These are phyloP conservation scores for Lasioglossum pauxillum DNA, from an alignment of 2,888 invertebrate species.

Conservation along the genomic window DNA sequence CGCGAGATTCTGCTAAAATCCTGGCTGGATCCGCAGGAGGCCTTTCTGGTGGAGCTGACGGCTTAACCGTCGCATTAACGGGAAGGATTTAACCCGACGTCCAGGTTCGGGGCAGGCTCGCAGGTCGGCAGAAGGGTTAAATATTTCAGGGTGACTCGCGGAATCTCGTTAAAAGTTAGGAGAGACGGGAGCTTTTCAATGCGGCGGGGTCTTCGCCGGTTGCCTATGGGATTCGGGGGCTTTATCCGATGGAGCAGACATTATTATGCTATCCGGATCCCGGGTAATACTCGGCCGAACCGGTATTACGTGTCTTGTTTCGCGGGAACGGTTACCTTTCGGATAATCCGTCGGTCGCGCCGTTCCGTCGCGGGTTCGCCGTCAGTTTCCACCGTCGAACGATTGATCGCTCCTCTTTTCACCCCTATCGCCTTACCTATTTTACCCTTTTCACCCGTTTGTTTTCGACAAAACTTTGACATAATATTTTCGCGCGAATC, in stretches of 20 bases:
- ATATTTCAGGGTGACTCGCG: constrained; percentile 52
- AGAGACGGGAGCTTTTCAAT: constrained; percentile 53
- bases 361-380: constrained; percentile 23
- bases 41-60: constrained; percentile 12
- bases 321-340: constrained; percentile 42
- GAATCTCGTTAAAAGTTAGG: constrained; percentile 70
- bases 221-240: constrained; percentile 48
- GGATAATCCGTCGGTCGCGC: constrained; percentile 54
- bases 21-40: not conserved
- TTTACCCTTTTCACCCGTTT: not conserved
- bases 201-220: constrained; percentile 51
- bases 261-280: constrained; percentile 55
- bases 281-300: constrained; percentile 44
- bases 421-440: not conserved
- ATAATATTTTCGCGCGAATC: too few species aligned
- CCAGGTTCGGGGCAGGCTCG: not conserved
- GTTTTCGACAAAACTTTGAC: not conserved
- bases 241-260: constrained; percentile 58
- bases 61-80: constrained; percentile 49
- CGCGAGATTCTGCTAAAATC: not conserved
- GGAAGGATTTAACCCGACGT: constrained; percentile 45
- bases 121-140: constrained; percentile 21
- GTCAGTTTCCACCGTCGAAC: constrained; percentile 36
- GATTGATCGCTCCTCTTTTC: constrained; percentile 15
- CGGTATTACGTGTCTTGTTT: constrained; percentile 38